Conservation (phyloP, 92 coral and sea anemone genomes). For the Phenganax marumi region DNA sequence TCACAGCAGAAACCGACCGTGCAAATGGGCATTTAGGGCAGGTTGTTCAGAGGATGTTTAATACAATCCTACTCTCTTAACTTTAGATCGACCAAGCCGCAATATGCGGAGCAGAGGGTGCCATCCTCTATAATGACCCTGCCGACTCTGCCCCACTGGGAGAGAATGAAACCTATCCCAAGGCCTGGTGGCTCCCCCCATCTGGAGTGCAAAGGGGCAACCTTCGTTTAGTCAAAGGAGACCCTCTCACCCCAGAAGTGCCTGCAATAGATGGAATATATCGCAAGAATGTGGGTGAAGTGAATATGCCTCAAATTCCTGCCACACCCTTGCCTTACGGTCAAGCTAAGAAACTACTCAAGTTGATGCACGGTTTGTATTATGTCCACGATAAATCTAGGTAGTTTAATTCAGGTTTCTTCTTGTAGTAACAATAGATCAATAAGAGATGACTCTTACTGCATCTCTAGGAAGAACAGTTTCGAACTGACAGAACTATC, state of each 20-base stretch:
- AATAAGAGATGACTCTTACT: too few species aligned
- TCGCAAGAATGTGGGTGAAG: slow-evolving; percentile 54
- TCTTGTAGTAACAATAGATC: too few species aligned
- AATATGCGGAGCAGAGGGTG: slow-evolving; percentile 63
- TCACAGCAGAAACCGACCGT: too few species aligned
- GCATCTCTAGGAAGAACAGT: too few species aligned
- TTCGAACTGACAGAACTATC: too few species aligned
- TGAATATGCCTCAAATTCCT: slow-evolving; percentile 64
- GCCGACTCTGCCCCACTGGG: slow-evolving; percentile 55
- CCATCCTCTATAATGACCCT: slow-evolving; percentile 67
- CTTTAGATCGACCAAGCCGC: slow-evolving; percentile 45
- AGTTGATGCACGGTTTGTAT: slow-evolving; percentile 40
- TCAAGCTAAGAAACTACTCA: slow-evolving; percentile 67
- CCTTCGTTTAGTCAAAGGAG: slow-evolving; percentile 63
- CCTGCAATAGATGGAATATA: slow-evolving; percentile 80
- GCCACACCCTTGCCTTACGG: slow-evolving; percentile 74
- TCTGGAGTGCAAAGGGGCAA: slow-evolving; percentile 84
- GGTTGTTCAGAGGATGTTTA: neutral
- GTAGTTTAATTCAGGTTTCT: too few species aligned
- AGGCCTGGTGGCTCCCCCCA: slow-evolving; percentile 90
- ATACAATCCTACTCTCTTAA: neutral
- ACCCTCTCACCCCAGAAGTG: slow-evolving; percentile 74
- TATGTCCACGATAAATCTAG: too few species aligned
- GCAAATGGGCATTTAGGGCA: too few species aligned
- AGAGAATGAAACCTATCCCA: slow-evolving; percentile 66